Evolutionary conservation across 2,888 invertebrate genomes (phyloP), one percentile per base, ranked within the genome.

Genomic region (Furcula furcula): DNA sequence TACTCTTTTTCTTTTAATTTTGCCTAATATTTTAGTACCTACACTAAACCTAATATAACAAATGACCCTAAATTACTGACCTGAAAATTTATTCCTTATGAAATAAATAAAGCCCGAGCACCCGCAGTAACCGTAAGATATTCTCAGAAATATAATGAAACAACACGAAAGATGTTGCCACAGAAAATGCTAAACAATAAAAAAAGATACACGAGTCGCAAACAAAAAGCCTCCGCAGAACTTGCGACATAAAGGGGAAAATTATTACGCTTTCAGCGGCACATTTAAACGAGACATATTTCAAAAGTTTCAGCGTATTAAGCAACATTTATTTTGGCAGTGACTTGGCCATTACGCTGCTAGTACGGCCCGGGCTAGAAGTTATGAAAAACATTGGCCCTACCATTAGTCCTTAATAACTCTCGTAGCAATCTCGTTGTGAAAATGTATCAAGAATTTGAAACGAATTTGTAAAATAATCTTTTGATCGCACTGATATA

Each of bases 281-380:
- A 80, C 86, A 86, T 88, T 87, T 87, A 86, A 81, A 78, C 77
- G 68, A 63, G 78, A 70, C 87, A 87, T 88, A 87, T 86, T 88
- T 87, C 87, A 86, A 81, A 87, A 87, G 81, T 88, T 87, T 84
- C 77, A 72, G 77, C 83, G 80, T 86, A 87, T 87, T 87, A 87
- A 82, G 86, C 83, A 84, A 84, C 85, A 86, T 87, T 86, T 86
- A 85, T 87, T 88, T 87, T 88, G 88, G 88, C 87, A 87, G 81
- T 77, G 81, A 80, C 82, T 80, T 65, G 68, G 68, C 85, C 75
- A 83, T 87, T 86, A 85, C 75, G 71, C 63, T 37, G 62, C 51
- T 60, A 55, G 69, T 65, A 67, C 61, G 66, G 53, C 61, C 56
- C 55, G 51, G 46, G 55, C 65, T 59, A 51, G 61, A 59, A 70